These are phyloP conservation scores for Enteromius viviparus DNA, from an alignment of 2,797 vertebrate species.

Conservation along the genomic window DNA sequence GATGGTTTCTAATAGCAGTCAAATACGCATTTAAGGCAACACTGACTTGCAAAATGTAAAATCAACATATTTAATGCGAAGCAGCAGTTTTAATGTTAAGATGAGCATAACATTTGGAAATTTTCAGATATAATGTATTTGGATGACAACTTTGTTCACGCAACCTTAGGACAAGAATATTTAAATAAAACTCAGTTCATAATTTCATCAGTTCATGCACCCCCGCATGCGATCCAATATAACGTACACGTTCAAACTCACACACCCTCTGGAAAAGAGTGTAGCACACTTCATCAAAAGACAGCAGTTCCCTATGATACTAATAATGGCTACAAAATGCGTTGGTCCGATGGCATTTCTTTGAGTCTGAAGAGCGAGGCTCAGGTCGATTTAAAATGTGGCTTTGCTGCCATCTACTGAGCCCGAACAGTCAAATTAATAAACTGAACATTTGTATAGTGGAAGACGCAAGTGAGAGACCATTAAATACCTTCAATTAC, in stretches of 20 bases:
- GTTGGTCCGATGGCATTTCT: conserved; percentile 8
- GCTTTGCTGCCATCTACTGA: conserved; percentile 64
- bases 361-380: not conserved
- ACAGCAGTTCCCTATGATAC: not conserved
- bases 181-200: conserved; percentile 25
- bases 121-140: not conserved
- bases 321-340: conserved; percentile 2
- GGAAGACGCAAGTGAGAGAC: not conserved
- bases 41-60: not conserved
- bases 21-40: not conserved
- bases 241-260: not conserved
- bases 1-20: not conserved
- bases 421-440: not conserved
- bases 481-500: not conserved
- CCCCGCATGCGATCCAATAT: not conserved
- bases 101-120: not conserved
- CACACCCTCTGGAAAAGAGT: not conserved
- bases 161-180: conserved; percentile 9
- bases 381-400: conserved; percentile 44
- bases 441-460: not conserved
- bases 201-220: not conserved
- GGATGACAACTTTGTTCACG: conserved; percentile 14
- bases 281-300: not conserved
- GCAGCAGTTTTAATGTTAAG: not conserved
- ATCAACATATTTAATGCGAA: not conserved